phyloP scores from a whole-genome alignment of 2,797 vertebrate species.

The Melopsittacus undulatus region DNA sequence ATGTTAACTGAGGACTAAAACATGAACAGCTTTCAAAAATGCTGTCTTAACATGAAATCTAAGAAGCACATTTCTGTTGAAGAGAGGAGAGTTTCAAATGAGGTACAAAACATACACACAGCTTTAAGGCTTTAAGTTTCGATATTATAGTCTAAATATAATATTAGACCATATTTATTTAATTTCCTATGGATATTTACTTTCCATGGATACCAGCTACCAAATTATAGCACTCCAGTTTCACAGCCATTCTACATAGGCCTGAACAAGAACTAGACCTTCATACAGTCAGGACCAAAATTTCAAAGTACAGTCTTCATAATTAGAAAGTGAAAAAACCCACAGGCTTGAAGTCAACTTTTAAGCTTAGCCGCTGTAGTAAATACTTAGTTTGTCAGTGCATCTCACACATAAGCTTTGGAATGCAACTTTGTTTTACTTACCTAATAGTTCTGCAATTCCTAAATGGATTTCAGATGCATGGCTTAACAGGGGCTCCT shows the following conservation, averaged over 20 bases:
- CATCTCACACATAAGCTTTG: not conserved
- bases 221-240: not conserved
- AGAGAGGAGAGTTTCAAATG: not conserved
- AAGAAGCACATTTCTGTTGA: not conserved
- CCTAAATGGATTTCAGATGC: conserved; percentile 91
- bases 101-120: not conserved
- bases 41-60: not conserved
- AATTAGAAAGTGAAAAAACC: too few relatives aligned
- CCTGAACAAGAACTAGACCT: not conserved
- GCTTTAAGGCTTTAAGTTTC: not conserved
- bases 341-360: not conserved
- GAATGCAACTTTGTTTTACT: conserved; percentile 37
- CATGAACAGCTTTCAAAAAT: not conserved
- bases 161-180: not conserved
- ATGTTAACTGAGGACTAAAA: not conserved
- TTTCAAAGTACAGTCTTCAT: not conserved
- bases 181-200: not conserved
- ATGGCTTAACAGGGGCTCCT: conserved; percentile 88
- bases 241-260: not conserved
- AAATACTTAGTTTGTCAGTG: not conserved
- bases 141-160: not conserved
- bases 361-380: not conserved
- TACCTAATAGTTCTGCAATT: conserved; percentile 93
- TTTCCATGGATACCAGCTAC: not conserved
- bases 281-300: not conserved